Percentiles rank a stretch among this genome's conserved stretches.
Conservation (phyloP, 2,797 vertebrate genomes). For the Morelia viridis region DNA sequence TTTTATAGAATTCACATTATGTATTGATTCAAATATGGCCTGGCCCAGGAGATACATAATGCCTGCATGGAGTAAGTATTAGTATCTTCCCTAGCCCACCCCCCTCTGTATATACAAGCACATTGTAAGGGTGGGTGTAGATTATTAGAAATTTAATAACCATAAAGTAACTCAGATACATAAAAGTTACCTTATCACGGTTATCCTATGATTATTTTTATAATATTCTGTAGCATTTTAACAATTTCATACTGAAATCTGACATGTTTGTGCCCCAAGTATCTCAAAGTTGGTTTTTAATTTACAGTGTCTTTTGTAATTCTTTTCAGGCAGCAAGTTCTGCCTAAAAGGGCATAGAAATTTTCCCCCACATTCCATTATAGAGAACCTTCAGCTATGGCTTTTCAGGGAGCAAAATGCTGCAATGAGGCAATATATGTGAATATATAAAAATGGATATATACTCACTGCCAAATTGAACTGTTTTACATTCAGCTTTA, state of each 20-base stretch:
- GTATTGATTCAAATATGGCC: neutral
- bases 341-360: neutral
- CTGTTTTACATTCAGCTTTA: neutral
- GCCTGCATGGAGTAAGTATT: neutral
- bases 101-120: too few species aligned
- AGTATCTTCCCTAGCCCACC: neutral
- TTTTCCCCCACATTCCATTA: neutral
- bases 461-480: neutral
- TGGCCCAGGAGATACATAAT: neutral
- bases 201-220: too few species aligned
- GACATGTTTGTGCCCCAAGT: neutral
- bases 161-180: neutral
- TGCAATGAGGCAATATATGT: neutral
- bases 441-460: neutral
- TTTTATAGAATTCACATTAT: neutral
- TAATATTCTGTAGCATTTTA: neutral
- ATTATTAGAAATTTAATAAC: neutral
- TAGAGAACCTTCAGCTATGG: neutral
- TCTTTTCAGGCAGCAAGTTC: neutral
- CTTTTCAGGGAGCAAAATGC: neutral
- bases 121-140: too few species aligned
- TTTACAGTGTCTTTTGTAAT: neutral
- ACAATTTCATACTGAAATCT: neutral
- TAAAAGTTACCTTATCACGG: neutral
- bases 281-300: neutral